phyloP scores from a whole-genome alignment of 2,113 vertebrate genomes.

The Neoarius graeffei region DNA sequence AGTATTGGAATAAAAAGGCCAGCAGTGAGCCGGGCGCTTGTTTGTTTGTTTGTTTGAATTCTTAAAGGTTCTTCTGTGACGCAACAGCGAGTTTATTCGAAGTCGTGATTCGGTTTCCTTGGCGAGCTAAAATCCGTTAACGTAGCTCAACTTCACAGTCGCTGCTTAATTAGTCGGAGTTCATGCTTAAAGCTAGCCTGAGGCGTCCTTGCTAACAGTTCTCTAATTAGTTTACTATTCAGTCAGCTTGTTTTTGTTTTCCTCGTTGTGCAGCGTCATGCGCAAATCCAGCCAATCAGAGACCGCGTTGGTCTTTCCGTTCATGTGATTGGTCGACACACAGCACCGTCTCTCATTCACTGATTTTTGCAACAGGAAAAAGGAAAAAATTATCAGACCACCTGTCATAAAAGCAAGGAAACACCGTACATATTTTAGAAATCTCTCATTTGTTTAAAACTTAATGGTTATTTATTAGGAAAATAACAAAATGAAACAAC shows the following conservation, averaged over 20 bases:
- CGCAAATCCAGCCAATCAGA: conserved; percentile 58
- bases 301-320: conserved; percentile 44
- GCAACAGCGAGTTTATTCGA: no score
- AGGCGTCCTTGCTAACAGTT: neutral
- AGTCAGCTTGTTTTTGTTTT: conserved; percentile 30
- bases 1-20: no score
- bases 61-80: neutral
- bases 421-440: no score
- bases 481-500: no score
- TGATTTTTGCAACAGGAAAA: no score
- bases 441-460: no score
- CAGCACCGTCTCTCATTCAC: neutral
- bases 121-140: neutral
- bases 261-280: neutral
- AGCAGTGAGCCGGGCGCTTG: neutral
- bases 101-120: neutral
- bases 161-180: no score
- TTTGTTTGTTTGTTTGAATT: neutral
- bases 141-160: neutral
- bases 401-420: no score
- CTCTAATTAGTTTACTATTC: neutral
- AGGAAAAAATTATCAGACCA: no score
- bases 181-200: neutral
- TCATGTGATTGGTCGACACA: conserved; percentile 58
- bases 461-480: no score